Conservation (phyloP, 2,113 vertebrate species). For the Mustelus asterias region DNA sequence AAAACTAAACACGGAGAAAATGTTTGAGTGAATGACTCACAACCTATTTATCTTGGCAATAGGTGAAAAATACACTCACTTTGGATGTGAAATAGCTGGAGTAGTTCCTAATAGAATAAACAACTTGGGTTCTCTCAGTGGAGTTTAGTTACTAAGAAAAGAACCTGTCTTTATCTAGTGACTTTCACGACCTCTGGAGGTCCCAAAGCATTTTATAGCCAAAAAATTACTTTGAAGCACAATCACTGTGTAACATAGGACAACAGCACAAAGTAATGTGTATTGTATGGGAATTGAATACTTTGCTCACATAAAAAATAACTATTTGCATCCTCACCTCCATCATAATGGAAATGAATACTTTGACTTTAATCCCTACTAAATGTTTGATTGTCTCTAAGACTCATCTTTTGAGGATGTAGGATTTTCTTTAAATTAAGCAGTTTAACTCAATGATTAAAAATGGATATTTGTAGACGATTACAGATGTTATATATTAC, state of each 20-base stretch:
- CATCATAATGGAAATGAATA: background rate
- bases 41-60: background rate
- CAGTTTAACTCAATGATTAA: background rate
- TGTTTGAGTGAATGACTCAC: background rate
- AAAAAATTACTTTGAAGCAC: background rate
- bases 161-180: background rate
- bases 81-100: no score
- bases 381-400: background rate
- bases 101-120: background rate
- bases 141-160: background rate
- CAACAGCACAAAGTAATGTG: background rate
- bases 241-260: background rate
- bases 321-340: background rate
- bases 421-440: background rate
- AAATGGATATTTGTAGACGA: background rate
- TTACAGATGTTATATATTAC: background rate
- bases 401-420: background rate
- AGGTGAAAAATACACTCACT: background rate
- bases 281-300: background rate
- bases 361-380: background rate
- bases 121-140: background rate
- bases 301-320: background rate
- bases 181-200: background rate
- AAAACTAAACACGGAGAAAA: slow-evolving; percentile 13
- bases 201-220: background rate